Percentiles rank a stretch among this genome's conserved stretches.
These are phyloP conservation scores for Atopsyche davidsoni DNA, from an alignment of 1,140 invertebrate species.

Conservation along the genomic window DNA sequence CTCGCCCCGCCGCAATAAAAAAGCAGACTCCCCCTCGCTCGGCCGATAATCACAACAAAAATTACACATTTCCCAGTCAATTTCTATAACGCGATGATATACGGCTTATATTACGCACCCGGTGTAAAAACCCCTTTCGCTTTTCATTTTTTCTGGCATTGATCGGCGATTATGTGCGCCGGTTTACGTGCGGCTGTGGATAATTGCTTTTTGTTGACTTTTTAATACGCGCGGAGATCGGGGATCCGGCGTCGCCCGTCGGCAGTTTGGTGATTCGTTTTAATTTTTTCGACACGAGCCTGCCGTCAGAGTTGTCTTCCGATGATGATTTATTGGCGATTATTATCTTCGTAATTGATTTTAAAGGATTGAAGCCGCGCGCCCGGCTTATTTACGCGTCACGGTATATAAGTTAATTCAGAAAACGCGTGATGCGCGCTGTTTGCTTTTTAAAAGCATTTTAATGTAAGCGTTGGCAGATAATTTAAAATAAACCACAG, in stretches of 20 bases:
- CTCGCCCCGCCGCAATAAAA: conserved; percentile 15
- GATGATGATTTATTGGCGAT: conserved; percentile 28
- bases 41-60: conserved; percentile 30
- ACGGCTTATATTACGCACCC: conserved; percentile 25
- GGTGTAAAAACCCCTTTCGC: conserved; percentile 15
- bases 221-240: conserved; percentile 22
- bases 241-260: conserved; percentile 1
- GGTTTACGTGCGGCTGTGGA: conserved; percentile 20
- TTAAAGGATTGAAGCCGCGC: too few relatives aligned
- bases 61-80: conserved; percentile 27
- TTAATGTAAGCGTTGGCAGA: too few relatives aligned
- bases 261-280: conserved; percentile 9
- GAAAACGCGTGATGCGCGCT: too few relatives aligned
- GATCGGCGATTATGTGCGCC: conserved; percentile 15
- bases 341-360: conserved; percentile 1
- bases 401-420: too few relatives aligned
- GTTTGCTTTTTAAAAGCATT: too few relatives aligned
- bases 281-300: conserved; percentile 16
- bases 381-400: too few relatives aligned
- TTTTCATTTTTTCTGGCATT: conserved; percentile 14
- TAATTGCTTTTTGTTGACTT: conserved; percentile 27
- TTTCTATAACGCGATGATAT: conserved; percentile 28
- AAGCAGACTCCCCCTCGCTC: conserved; percentile 5
- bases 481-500: too few relatives aligned
- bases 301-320: conserved; percentile 22